A percentile compares a stretch with the other conserved stretches of the same genome.
These are phyloP conservation scores for Spodoptera littoralis DNA, from an alignment of 2,888 invertebrate genomes.

Conservation along the genomic window DNA sequence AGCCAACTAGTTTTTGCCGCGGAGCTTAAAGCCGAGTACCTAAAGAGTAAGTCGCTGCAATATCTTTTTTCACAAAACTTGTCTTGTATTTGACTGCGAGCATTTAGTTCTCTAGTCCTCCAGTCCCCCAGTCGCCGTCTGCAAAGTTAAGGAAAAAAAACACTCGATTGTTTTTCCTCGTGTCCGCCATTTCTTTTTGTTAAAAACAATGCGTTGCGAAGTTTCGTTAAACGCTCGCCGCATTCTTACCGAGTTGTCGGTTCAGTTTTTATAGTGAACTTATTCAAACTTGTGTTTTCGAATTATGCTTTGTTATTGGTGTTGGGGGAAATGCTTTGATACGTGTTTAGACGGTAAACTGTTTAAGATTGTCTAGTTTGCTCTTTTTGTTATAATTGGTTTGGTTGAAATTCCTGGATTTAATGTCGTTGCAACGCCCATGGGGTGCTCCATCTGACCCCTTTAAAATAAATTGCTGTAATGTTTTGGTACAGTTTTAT, in stretches of 20 bases:
- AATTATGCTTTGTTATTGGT: constrained; percentile 3
- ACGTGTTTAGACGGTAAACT: not conserved
- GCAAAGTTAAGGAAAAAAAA: constrained; percentile 38
- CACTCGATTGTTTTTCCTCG: constrained; percentile 37
- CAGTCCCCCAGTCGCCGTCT: constrained; percentile 24
- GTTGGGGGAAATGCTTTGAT: not conserved
- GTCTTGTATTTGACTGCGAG: constrained; percentile 38
- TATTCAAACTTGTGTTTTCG: constrained; percentile 31
- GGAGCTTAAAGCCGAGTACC: constrained; percentile 14
- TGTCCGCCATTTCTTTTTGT: constrained; percentile 33
- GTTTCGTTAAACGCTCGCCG: constrained; percentile 37
- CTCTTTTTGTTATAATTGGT: too few relatives aligned
- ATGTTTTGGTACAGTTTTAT: too few relatives aligned
- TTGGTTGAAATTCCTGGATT: too few relatives aligned
- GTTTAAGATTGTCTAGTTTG: too few relatives aligned
- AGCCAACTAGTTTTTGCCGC: constrained; percentile 24
- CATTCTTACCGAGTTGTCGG: constrained; percentile 34
- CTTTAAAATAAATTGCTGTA: too few relatives aligned
- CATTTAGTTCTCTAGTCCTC: constrained; percentile 18
- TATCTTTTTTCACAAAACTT: constrained; percentile 29
- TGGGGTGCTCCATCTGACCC: too few relatives aligned
- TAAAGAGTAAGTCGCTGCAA: constrained; percentile 5
- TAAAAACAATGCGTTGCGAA: constrained; percentile 41
- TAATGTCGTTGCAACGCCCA: too few relatives aligned
- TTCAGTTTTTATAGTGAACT: constrained; percentile 20